Percentiles rank a stretch among this genome's conserved stretches.
These are phyloP conservation scores for Heliangelus exortis DNA, from an alignment of 2,797 vertebrate species.

Conservation along the genomic window DNA sequence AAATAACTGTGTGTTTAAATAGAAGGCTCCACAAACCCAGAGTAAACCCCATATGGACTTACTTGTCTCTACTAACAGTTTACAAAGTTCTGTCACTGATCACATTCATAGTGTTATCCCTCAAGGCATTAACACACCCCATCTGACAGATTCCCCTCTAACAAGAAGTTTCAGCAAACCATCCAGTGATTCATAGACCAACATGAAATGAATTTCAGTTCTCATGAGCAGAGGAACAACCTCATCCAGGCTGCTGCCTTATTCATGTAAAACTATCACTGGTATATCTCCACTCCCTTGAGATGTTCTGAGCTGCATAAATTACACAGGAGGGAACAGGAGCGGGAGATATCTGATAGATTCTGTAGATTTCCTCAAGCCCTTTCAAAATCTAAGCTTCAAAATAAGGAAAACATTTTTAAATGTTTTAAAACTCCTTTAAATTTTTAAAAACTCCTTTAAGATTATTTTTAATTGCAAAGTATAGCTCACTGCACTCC, in stretches of 20 bases:
- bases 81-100: neutral
- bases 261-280: neutral
- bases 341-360: neutral
- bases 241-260: neutral
- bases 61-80: neutral
- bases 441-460: neutral
- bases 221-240: neutral
- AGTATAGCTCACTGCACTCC: neutral
- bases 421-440: neutral
- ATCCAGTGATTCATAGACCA: neutral
- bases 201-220: neutral
- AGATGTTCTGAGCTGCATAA: neutral
- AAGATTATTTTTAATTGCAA: neutral
- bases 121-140: neutral
- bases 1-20: neutral
- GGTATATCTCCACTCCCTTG: rapidly evolving
- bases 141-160: neutral
- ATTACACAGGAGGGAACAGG: neutral
- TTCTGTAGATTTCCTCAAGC: neutral
- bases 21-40: neutral
- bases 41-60: neutral
- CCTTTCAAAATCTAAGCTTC: neutral
- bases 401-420: neutral
- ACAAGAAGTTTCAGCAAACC: neutral
- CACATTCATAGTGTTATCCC: neutral